These are phyloP conservation scores for Propithecus deckenii DNA, from an alignment of 2,797 vertebrate genomes.

Conservation along the genomic window DNA sequence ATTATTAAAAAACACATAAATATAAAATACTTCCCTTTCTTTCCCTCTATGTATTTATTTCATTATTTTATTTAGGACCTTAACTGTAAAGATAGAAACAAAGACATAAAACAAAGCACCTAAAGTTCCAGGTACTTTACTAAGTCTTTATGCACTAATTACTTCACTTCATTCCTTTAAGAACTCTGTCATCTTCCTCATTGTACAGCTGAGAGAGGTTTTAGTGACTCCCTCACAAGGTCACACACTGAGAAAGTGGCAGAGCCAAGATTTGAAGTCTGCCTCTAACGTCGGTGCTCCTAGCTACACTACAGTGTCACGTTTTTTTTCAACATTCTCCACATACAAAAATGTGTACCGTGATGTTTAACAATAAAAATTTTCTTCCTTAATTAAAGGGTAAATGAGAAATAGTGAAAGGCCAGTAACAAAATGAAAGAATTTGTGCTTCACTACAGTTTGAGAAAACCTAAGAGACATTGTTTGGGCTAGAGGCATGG, in stretches of 20 bases:
- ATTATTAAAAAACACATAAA: neutral
- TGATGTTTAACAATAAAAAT: neutral
- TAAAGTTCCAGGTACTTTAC: neutral
- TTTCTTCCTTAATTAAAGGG: neutral
- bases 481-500: neutral
- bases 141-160: neutral
- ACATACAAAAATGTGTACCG: neutral
- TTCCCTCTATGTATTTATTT: neutral
- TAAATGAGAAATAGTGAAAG: slow-evolving; percentile 40
- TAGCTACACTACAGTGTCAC: neutral
- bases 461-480: neutral
- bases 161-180: neutral
- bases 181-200: neutral
- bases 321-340: neutral
- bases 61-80: neutral
- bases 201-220: neutral
- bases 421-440: neutral
- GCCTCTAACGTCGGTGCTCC: neutral
- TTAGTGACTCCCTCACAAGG: neutral
- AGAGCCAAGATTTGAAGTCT: neutral
- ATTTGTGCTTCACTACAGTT: neutral
- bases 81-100: neutral
- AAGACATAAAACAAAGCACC: neutral
- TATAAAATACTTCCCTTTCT: neutral
- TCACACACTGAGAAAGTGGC: neutral